phyloP scores from a whole-genome alignment of 2,113 vertebrate species.

The Mirounga angustirostris region DNA sequence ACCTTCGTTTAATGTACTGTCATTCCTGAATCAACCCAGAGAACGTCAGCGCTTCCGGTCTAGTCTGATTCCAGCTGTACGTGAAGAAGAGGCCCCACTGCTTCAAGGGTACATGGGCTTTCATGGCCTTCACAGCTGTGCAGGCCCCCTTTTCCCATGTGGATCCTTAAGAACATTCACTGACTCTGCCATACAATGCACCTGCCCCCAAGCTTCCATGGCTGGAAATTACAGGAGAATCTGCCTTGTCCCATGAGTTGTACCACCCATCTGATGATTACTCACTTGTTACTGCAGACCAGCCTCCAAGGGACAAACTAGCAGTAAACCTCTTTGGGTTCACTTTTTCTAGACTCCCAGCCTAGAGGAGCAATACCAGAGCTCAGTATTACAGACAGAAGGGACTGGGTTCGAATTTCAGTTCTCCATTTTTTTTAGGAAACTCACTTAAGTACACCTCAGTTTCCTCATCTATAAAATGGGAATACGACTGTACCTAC shows the following conservation, averaged over 20 bases:
- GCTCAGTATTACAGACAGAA: background rate
- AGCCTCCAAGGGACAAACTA: background rate
- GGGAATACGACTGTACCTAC: background rate
- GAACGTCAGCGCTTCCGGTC: background rate
- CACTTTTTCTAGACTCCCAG: background rate
- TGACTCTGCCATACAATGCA: background rate
- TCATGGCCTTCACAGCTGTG: background rate
- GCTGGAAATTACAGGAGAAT: background rate
- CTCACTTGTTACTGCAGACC: background rate
- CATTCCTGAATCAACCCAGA: background rate
- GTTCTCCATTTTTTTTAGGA: background rate
- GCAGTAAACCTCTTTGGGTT: background rate
- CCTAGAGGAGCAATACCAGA: background rate
- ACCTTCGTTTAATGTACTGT: background rate
- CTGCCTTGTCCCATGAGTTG: background rate
- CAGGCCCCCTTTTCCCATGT: no score
- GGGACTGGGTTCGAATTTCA: background rate
- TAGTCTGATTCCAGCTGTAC: background rate
- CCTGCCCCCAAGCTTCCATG: background rate
- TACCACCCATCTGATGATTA: background rate
- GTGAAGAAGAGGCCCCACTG: background rate
- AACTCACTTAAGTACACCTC: background rate
- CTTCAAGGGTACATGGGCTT: background rate
- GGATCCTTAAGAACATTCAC: background rate
- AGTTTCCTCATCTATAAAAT: background rate